phyloP scores from a whole-genome alignment of 2,797 vertebrate genomes.

The Microctenopoma steveboyesi region DNA sequence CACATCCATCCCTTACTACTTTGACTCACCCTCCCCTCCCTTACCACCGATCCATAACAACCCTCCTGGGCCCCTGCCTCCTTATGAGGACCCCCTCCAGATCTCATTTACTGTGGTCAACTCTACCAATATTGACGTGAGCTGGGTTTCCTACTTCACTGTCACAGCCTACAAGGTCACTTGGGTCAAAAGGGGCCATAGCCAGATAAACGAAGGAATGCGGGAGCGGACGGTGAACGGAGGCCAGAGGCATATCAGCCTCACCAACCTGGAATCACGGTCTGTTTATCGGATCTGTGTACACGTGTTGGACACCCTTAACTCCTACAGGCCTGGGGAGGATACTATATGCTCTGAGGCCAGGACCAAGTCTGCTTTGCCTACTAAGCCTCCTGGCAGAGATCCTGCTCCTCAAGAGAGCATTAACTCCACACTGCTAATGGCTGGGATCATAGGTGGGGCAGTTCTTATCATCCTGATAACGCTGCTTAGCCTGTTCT shows the following conservation, averaged over 20 bases:
- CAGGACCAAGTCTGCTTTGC: constrained; percentile 86
- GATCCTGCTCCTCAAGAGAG: constrained; percentile 91
- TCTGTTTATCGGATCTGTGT: constrained; percentile 97
- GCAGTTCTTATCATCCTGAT: constrained; percentile 93
- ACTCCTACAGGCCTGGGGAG: constrained; percentile 90
- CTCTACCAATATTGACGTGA: constrained; percentile 91
- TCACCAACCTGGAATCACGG: constrained; percentile 90
- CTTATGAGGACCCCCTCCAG: constrained; percentile 88
- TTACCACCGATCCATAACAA: constrained; percentile 71
- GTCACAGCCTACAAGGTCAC: constrained; percentile 96
- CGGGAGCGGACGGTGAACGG: constrained; percentile 92
- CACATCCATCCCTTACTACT: constrained; percentile 70
- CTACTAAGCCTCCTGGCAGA: constrained; percentile 87
- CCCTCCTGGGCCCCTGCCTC: constrained; percentile 76
- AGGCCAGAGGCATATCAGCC: constrained; percentile 85
- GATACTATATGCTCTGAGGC: constrained; percentile 95
- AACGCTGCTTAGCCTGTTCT: constrained; percentile 88
- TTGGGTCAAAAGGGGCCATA: constrained; percentile 96
- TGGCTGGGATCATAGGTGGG: constrained; percentile 93
- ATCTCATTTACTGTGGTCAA: constrained; percentile 92
- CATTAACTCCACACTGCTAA: constrained; percentile 90
- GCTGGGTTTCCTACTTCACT: constrained; percentile 92
- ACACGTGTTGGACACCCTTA: constrained; percentile 92
- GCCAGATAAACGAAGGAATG: constrained; percentile 90
- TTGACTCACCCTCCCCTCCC: constrained; percentile 76